phyloP scores from a whole-genome alignment of 2,113 vertebrate species.

The Lipophrys pholis region DNA sequence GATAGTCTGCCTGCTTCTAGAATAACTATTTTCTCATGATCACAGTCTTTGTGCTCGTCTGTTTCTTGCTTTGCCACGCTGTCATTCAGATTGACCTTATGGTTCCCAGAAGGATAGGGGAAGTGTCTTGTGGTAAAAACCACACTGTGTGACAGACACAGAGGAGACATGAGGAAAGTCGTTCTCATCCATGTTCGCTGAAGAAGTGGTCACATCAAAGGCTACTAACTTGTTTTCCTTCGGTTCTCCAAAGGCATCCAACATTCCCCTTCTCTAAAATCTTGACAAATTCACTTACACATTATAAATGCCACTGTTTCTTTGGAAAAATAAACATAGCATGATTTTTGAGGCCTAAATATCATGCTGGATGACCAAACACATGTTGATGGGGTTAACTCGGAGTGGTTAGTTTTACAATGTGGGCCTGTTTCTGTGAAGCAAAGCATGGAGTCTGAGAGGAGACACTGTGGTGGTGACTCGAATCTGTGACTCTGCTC shows the following conservation, averaged over 20 bases:
- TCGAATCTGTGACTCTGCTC: constrained; percentile 57
- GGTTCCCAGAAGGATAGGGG: constrained; percentile 74
- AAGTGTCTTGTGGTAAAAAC: constrained; percentile 81
- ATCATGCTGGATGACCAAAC: constrained; percentile 19
- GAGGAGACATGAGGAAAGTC: constrained; percentile 73
- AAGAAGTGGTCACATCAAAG: constrained; percentile 70
- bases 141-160: constrained; percentile 80
- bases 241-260: constrained; percentile 8
- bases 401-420: constrained; percentile 28
- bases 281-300: constrained; percentile 23
- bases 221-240: constrained; percentile 60
- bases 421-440: constrained; percentile 23
- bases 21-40: constrained; percentile 35
- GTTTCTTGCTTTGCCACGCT: constrained; percentile 58
- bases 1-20: constrained; percentile 21
- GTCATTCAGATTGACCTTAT: constrained; percentile 66
- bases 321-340: not conserved
- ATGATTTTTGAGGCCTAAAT: constrained; percentile 25
- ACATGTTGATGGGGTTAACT: constrained; percentile 41
- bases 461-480: constrained; percentile 64
- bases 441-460: constrained; percentile 43
- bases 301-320: not conserved
- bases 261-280: constrained; percentile 15
- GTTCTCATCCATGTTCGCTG: constrained; percentile 71
- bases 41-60: constrained; percentile 39